phyloP scores from a whole-genome alignment of 2,888 invertebrate genomes.

The Drosophila neoperkinsi region DNA sequence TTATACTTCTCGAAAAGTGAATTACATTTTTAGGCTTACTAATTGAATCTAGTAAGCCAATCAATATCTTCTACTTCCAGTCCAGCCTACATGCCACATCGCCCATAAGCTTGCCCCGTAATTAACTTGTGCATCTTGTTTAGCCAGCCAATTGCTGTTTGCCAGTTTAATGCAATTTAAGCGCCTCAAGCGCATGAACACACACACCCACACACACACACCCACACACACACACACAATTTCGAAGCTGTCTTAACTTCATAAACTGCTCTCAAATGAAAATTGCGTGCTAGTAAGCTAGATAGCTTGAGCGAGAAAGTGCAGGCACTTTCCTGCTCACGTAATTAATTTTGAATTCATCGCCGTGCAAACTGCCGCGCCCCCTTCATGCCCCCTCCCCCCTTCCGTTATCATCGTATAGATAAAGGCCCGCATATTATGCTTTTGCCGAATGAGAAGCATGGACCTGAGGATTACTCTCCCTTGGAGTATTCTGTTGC shows the following conservation, averaged over 20 bases:
- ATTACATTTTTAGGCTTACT: not conserved
- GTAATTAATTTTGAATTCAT: slow-evolving; percentile 74
- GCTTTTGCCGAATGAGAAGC: slow-evolving; percentile 12
- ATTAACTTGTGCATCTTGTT: slow-evolving; percentile 32
- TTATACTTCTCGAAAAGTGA: not conserved
- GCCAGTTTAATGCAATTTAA: slow-evolving; percentile 24
- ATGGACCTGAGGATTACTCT: slow-evolving; percentile 22
- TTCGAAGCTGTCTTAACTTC: slow-evolving; percentile 20
- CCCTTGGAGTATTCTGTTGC: slow-evolving; percentile 17
- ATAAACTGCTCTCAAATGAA: slow-evolving; percentile 14
- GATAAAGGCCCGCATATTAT: slow-evolving; percentile 5
- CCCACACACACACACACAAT: not conserved
- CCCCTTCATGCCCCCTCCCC: too few relatives aligned
- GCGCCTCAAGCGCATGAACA: slow-evolving; percentile 7
- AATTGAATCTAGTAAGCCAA: not conserved
- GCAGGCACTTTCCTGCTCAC: slow-evolving; percentile 52
- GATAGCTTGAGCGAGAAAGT: slow-evolving; percentile 27
- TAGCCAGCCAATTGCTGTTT: slow-evolving; percentile 24
- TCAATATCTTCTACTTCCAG: not conserved
- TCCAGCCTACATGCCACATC: not conserved
- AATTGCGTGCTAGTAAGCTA: slow-evolving; percentile 6
- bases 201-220: not conserved
- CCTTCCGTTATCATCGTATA: not conserved
- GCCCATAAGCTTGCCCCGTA: slow-evolving; percentile 3
- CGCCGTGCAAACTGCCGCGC: slow-evolving; percentile 8